Evolutionary conservation across 2,797 vertebrate species (phyloP).

Genomic region (Enteromius viviparus): DNA sequence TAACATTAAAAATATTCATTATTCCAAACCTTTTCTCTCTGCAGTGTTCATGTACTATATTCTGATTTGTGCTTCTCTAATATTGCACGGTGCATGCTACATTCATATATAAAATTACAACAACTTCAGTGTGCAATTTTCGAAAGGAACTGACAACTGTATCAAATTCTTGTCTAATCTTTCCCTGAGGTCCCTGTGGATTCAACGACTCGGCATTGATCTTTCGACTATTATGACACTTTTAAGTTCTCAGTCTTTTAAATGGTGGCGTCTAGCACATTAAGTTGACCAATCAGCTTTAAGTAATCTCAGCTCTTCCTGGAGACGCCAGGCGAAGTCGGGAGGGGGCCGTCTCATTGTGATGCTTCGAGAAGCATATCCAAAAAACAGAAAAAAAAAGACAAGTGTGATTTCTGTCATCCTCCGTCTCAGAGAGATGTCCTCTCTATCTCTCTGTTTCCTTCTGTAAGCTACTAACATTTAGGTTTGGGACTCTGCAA

Average conservation of each 20-base stretch:
- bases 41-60: background rate
- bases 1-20: no score
- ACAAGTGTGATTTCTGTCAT: constrained; percentile 43
- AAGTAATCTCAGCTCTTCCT: constrained; percentile 68
- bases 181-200: constrained; percentile 24
- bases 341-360: constrained; percentile 21
- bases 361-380: constrained; percentile 7
- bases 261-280: constrained; percentile 66
- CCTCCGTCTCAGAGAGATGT: constrained; percentile 13
- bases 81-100: background rate
- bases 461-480: constrained; percentile 34
- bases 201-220: constrained; percentile 41
- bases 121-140: background rate
- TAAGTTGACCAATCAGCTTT: constrained; percentile 71
- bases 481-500: constrained; percentile 36
- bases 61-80: background rate
- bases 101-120: background rate
- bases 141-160: background rate
- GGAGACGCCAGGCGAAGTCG: constrained; percentile 48
- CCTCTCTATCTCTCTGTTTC: constrained; percentile 29
- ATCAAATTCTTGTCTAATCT: background rate
- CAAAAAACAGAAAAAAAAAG: background rate
- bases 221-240: constrained; percentile 56
- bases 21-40: background rate
- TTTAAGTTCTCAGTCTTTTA: constrained; percentile 60